phyloP scores from a whole-genome alignment of 2,113 vertebrate genomes.

The Anarrhichthys ocellatus region DNA sequence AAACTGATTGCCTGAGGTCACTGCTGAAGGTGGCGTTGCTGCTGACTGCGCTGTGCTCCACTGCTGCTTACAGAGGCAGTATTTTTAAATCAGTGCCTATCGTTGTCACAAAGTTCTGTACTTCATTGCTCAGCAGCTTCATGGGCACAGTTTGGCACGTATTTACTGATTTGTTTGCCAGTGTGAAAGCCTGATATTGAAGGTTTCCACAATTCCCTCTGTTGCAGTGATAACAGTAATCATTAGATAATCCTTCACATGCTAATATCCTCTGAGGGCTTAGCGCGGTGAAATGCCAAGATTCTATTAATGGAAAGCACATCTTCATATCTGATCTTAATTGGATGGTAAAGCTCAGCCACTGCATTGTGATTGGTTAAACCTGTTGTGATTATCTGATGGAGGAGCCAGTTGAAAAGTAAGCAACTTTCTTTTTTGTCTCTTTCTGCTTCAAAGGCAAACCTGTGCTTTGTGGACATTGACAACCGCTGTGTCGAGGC shows the following conservation, averaged over 20 bases:
- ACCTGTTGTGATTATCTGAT: conserved; percentile 50
- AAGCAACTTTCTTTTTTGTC: background rate
- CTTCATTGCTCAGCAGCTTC: conserved; percentile 50
- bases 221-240: conserved; percentile 37
- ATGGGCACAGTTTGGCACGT: background rate
- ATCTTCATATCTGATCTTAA: conserved; percentile 48
- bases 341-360: conserved; percentile 41
- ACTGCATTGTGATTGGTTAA: conserved; percentile 30
- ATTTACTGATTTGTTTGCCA: conserved; percentile 19
- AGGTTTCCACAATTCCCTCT: conserved; percentile 7
- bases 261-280: conserved; percentile 26
- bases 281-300: conserved; percentile 38
- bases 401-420: background rate
- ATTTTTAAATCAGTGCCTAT: conserved; percentile 35
- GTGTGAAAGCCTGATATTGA: background rate
- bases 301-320: conserved; percentile 44
- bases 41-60: conserved; percentile 58
- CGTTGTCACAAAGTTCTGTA: conserved; percentile 11
- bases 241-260: conserved; percentile 43
- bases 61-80: conserved; percentile 60
- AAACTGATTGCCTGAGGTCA: conserved; percentile 58
- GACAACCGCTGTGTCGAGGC: conserved; percentile 93
- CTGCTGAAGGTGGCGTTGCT: conserved; percentile 59
- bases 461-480: conserved; percentile 97
- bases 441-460: conserved; percentile 84